phyloP scores from a whole-genome alignment of 2,888 invertebrate species.

The Reticulitermes lucifugus region DNA sequence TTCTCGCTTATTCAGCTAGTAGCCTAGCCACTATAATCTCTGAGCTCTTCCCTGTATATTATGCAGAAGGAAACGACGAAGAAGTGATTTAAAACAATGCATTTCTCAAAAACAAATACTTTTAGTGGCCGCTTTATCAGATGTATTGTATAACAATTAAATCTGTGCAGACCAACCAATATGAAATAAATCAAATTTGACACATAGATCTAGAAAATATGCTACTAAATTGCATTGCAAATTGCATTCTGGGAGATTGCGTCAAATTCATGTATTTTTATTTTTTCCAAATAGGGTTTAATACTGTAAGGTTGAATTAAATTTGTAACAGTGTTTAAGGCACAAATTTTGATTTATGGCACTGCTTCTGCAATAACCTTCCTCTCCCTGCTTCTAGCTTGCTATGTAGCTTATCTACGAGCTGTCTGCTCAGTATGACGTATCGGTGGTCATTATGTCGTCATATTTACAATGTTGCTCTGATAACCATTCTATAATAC shows the following conservation, averaged over 20 bases:
- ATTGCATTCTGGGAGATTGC: not conserved
- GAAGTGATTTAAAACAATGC: too few species aligned
- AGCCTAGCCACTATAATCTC: too few species aligned
- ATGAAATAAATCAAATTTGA: too few species aligned
- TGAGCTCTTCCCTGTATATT: too few species aligned
- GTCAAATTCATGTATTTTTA: not conserved
- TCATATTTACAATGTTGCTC: slow-evolving; percentile 39
- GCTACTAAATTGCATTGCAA: not conserved
- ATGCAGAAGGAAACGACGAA: too few species aligned
- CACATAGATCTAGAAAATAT: not conserved
- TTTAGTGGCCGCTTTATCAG: too few species aligned
- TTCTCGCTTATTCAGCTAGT: too few species aligned
- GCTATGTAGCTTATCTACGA: slow-evolving; percentile 16
- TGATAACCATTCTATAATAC: slow-evolving; percentile 29
- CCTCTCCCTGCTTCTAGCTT: not conserved
- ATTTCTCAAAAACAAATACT: too few species aligned
- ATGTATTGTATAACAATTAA: too few species aligned
- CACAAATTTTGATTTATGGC: slow-evolving; percentile 39
- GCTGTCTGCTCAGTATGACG: slow-evolving; percentile 37
- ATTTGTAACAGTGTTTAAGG: not conserved
- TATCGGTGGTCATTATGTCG: slow-evolving; percentile 39
- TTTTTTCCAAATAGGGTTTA: not conserved
- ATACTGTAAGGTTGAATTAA: not conserved
- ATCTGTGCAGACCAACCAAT: too few species aligned
- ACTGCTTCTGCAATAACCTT: not conserved